These are phyloP conservation scores for Ormyrus thymus DNA, from an alignment of 2,888 invertebrate genomes.

Conservation along the genomic window DNA sequence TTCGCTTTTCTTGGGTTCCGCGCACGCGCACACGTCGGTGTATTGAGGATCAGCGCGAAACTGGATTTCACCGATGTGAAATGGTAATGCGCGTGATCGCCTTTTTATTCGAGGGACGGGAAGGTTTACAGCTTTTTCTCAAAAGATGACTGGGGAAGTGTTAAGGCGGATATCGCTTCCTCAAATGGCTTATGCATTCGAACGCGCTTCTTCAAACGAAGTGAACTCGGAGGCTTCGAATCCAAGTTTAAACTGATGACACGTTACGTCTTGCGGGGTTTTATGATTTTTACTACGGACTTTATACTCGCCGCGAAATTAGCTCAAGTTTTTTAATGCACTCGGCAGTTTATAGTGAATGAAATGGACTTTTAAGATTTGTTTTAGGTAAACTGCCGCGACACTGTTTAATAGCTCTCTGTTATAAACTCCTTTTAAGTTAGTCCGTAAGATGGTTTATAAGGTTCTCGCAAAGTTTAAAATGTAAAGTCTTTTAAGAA, in stretches of 20 bases:
- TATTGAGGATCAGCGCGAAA: neutral
- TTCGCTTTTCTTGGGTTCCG: neutral
- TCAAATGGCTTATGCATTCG: too few relatives aligned
- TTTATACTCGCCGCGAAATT: too few relatives aligned
- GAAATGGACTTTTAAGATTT: slow-evolving; percentile 1
- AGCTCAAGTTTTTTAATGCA: too few relatives aligned
- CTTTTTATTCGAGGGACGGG: neutral
- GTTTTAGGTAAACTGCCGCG: slow-evolving; percentile 5
- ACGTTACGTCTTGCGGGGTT: too few relatives aligned
- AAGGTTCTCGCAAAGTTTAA: slow-evolving; percentile 24
- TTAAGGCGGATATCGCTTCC: too few relatives aligned
- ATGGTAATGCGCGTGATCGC: neutral
- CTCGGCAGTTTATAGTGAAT: neutral
- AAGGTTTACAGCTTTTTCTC: slow-evolving; percentile 1
- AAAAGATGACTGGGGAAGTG: too few relatives aligned
- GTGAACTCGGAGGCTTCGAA: too few relatives aligned
- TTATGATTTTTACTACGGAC: too few relatives aligned
- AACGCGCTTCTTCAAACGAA: too few relatives aligned
- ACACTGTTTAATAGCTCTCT: slow-evolving; percentile 7
- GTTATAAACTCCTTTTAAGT: slow-evolving; percentile 29
- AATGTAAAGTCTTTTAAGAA: slow-evolving; percentile 33
- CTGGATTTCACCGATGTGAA: slow-evolving; percentile 9
- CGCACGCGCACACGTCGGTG: neutral
- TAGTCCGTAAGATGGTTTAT: slow-evolving; percentile 12
- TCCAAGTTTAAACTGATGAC: too few relatives aligned